Base-by-base conservation (phyloP, 1,140 invertebrate genomes). In the Bombus affinis region DNA sequence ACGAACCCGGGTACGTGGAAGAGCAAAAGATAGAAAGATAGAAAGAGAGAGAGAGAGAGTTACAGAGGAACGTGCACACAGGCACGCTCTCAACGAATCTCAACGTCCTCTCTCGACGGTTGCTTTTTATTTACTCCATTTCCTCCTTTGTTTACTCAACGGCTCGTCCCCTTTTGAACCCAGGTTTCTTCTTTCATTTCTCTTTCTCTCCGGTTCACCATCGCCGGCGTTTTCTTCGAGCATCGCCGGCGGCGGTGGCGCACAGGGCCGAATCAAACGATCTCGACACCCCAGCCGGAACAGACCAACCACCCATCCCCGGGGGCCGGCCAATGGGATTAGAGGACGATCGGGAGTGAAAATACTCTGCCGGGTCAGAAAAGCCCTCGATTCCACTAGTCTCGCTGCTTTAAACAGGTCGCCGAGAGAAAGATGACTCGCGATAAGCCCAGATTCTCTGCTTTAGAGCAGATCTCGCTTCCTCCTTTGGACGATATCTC, bases 91-190 rank as follows among this genome's bases (percentile, higher is more conserved):
- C 71, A 53, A 22, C 79, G 76, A 88, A 80, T 82, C 81, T 84
- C 84, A 39, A 81, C 80, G 79, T 71, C 73, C 78, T 66, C 74
- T 68, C 82, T 74, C 79, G 68, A 75, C 83, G 87, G 89, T 92
- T 91, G 91, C 89, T 92, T 93, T 92, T 93, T 93, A 93, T 93
- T 93, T 93, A 93, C 92, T 84, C 92, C 91, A 93, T 93, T 93
- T 92, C 90, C 90, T 90, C 89, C 83, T 92, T 93, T 93, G 91
- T 93, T 93, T 93, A 93, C 92, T 90, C 89, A 85, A 89, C 87
- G 81, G 83, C 87, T 89, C 86, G 83, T 75, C 66, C 62, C 32
- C 57, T 32, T 73, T 71, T 22, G 25, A 37, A 25, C 53, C 85
- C 9, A 28, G 13, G 9, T 13, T 35, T 77, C 35, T 62, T 53